A percentile compares a stretch with the other conserved stretches of the same genome.
Conservation (phyloP, 2,888 invertebrate genomes). For the Eledone cirrhosa region DNA sequence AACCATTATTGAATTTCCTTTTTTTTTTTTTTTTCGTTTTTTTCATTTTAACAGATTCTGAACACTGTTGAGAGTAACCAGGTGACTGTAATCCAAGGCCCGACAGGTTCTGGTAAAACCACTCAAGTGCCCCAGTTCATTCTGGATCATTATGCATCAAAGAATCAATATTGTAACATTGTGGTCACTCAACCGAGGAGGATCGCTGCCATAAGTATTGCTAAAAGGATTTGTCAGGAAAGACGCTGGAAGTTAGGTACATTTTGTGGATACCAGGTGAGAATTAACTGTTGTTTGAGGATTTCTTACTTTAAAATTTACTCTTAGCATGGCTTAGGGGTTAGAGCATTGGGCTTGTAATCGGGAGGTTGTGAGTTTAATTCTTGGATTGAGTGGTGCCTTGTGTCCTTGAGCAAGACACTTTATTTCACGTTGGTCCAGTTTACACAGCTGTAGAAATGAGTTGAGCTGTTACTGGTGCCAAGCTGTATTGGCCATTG, state of each 20-base stretch:
- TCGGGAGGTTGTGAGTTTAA: too few relatives aligned
- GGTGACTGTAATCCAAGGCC: slow-evolving; percentile 87
- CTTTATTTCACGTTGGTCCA: too few relatives aligned
- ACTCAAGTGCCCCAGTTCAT: slow-evolving; percentile 92
- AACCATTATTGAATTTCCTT: too few relatives aligned
- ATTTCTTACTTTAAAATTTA: too few relatives aligned
- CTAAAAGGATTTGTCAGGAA: slow-evolving; percentile 84
- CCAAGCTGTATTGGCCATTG: too few relatives aligned
- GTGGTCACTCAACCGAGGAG: slow-evolving; percentile 90
- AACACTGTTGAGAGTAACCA: slow-evolving; percentile 80
- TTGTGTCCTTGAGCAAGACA: too few relatives aligned
- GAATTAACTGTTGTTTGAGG: too few relatives aligned
- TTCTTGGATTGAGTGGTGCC: too few relatives aligned
- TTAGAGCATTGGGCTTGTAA: too few relatives aligned
- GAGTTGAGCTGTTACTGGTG: too few relatives aligned
- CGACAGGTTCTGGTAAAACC: slow-evolving; percentile 94
- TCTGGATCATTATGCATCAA: slow-evolving; percentile 78
- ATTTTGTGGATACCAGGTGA: slow-evolving; percentile 88
- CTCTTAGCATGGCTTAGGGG: too few relatives aligned
- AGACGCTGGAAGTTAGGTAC: slow-evolving; percentile 83
- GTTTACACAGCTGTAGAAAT: too few relatives aligned
- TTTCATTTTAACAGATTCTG: slow-evolving; percentile 73
- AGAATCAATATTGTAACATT: slow-evolving; percentile 79
- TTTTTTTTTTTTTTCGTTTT: not conserved
- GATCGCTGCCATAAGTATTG: slow-evolving; percentile 91